Conservation (phyloP, 1,140 invertebrate genomes). For the Berghia stephanieae region DNA sequence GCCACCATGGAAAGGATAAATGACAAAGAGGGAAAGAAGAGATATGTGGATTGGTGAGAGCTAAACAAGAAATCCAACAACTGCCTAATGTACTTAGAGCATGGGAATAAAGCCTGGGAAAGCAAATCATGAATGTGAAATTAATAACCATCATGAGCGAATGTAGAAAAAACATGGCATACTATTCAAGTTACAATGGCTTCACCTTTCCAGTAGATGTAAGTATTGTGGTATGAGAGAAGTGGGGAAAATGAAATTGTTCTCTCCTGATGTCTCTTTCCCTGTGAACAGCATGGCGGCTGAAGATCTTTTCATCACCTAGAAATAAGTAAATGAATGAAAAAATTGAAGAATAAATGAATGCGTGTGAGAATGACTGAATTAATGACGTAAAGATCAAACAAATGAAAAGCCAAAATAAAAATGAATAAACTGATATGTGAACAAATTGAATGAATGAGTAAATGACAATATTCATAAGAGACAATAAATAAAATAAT, state of each 20-base stretch:
- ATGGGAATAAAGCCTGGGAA: background rate
- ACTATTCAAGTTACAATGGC: background rate
- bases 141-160: too few relatives aligned
- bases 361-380: background rate
- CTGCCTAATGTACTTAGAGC: background rate
- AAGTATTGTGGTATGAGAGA: slow-evolving; percentile 60
- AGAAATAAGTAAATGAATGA: slow-evolving; percentile 18
- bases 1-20: too few relatives aligned
- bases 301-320: slow-evolving; percentile 90
- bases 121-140: background rate
- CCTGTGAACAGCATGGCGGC: slow-evolving; percentile 90
- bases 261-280: slow-evolving; percentile 44
- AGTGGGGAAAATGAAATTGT: slow-evolving; percentile 48
- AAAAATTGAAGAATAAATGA: background rate
- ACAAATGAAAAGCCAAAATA: background rate
- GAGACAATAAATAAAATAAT: too few relatives aligned
- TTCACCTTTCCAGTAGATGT: slow-evolving; percentile 61
- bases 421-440: background rate
- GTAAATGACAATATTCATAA: too few relatives aligned
- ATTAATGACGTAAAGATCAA: too few relatives aligned
- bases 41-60: too few relatives aligned
- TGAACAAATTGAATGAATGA: too few relatives aligned
- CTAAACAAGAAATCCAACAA: background rate
- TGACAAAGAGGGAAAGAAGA: too few relatives aligned
- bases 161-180: too few relatives aligned